These are phyloP conservation scores for Papilio helenus DNA, from an alignment of 1,140 invertebrate genomes.

Conservation along the genomic window DNA sequence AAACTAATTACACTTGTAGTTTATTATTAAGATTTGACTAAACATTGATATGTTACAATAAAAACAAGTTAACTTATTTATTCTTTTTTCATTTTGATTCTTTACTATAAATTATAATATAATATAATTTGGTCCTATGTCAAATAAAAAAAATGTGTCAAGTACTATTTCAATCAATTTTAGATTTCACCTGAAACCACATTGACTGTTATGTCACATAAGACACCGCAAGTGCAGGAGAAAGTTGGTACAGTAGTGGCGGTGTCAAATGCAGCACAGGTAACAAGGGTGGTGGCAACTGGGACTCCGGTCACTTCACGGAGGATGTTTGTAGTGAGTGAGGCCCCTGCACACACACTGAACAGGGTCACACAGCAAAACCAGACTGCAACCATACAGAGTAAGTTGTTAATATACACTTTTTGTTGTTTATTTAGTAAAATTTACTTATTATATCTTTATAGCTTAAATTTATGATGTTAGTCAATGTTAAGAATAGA, in stretches of 20 bases:
- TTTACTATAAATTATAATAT: background rate
- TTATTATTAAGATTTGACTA: too few relatives aligned
- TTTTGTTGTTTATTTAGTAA: background rate
- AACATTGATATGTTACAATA: too few relatives aligned
- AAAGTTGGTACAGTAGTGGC: constrained; percentile 77
- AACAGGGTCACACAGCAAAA: constrained; percentile 79
- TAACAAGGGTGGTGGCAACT: constrained; percentile 73
- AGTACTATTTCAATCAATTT: constrained; percentile 42
- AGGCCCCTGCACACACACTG: constrained; percentile 70
- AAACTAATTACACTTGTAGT: too few relatives aligned
- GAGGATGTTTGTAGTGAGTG: constrained; percentile 81
- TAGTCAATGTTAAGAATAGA: too few relatives aligned
- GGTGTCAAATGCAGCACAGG: constrained; percentile 71
- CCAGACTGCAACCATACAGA: constrained; percentile 78
- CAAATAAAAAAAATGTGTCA: constrained; percentile 3
- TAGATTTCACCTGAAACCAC: constrained; percentile 80
- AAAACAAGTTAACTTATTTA: too few relatives aligned
- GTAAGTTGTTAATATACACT: constrained; percentile 53
- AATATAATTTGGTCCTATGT: background rate
- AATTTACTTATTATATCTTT: background rate
- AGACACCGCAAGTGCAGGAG: constrained; percentile 80
- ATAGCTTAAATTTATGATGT: background rate
- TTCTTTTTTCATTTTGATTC: background rate
- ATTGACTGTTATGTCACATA: constrained; percentile 80
- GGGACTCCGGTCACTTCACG: constrained; percentile 63